These are phyloP conservation scores for Ametastegia equiseti DNA, from an alignment of 2,888 invertebrate species.

Conservation along the genomic window DNA sequence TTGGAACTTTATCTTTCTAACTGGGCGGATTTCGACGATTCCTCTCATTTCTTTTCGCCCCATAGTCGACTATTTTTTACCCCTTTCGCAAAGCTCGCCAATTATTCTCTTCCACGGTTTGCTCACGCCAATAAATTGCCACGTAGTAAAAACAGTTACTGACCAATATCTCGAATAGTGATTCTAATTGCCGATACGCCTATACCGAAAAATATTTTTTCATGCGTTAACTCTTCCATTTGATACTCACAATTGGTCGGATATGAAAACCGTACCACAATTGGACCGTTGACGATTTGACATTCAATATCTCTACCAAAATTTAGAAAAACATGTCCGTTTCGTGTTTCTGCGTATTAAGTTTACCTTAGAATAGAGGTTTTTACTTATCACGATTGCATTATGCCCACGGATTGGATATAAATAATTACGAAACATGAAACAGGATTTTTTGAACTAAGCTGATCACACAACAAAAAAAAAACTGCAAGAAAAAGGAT, in stretches of 20 bases:
- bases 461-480: too few species aligned
- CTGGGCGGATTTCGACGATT: neutral
- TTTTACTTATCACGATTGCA: too few species aligned
- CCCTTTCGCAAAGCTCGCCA: neutral
- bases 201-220: neutral
- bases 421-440: too few species aligned
- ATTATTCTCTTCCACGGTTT: slow-evolving; percentile 14
- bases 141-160: neutral
- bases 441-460: too few species aligned
- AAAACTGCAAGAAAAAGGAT: too few species aligned
- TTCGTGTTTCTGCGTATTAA: too few species aligned
- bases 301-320: too few species aligned
- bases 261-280: too few species aligned
- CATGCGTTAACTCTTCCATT: neutral
- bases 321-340: too few species aligned
- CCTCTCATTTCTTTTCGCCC: neutral
- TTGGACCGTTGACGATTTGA: too few species aligned
- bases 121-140: slow-evolving; percentile 1
- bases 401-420: too few species aligned
- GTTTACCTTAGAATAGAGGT: too few species aligned
- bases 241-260: neutral
- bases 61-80: neutral
- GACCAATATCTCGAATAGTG: neutral
- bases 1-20: neutral
- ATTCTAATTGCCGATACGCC: slow-evolving; percentile 1